Base-by-base conservation (phyloP, 2,797 vertebrate species). In the Xenops minutus region DNA sequence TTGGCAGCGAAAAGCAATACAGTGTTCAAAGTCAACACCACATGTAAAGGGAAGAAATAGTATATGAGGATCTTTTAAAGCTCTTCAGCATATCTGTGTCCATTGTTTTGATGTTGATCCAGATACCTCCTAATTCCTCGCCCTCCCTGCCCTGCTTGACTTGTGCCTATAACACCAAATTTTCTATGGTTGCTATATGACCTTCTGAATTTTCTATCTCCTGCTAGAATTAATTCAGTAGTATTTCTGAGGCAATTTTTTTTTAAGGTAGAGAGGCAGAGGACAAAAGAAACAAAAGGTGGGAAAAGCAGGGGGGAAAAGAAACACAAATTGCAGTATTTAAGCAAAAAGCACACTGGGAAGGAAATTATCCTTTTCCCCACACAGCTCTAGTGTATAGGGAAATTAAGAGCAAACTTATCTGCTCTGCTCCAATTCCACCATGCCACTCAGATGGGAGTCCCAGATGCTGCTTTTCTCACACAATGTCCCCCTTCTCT, bases 381-480 rank as follows among this genome's bases (percentile, higher is more conserved):
- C 5, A 29, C 48, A 37, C 78, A 69, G 56, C 43, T 44, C 37
- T 68, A 32, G 19, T 26, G n/a, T 39, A 51, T 12, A 52, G 52
- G 73, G 55, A 91, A 96, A 96, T 94, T 77, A 94, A 92, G 89
- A 95, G 41, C 72, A 58, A 91, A 88, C 58, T 67, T 93, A 93
- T 83, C 88, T 93, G 91, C 91, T 94, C 59, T 71, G 73, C 89
- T 95, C 79, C 91, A 96, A 26, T 95, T 94, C 82, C 63, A 68
- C 79, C 8, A 63, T 84, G 85, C 55, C 32, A 4, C 84, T 96
- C 72, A 72, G 63, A 84, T 78, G 86, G 34, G 68, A 76, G 85
- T 84, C 80, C 71, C 92, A 95, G 93, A 74, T 82, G 85, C 87
- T 93, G 76, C 54, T 81, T 96, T 96, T 96, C 94, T 94, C 89